Base-by-base conservation (phyloP, 2,797 vertebrate species). In the Lepus oiostolus region DNA sequence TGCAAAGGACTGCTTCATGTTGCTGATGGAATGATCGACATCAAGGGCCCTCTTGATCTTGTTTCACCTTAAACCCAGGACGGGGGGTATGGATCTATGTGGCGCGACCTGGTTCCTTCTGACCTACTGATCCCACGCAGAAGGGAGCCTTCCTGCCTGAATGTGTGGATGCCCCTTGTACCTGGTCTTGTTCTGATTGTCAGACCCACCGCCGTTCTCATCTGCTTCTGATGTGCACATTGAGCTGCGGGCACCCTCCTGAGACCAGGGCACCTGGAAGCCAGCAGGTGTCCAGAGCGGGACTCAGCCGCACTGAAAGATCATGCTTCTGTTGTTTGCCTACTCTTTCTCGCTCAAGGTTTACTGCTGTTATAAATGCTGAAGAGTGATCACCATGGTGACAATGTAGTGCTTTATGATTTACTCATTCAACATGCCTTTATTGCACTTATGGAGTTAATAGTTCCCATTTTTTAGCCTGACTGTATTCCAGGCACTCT, bases 341-440 rank as follows among this genome's bases (percentile, higher is more conserved):
- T 83, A 3, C n/a, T 93, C 68, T 75, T 85, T 42, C 52, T 95
- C 26, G 74, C 9, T 24, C 70, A 14, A 30, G 24, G 22, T 28
- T 19, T 74, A 77, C 74, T 67, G 90, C 77, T 85, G 17, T 70
- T 28, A 0, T n/a, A 77, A 94, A 88, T 81, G 81, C 62, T 16
- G 7, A 82, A n/a, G 13, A 35, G 42, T 52, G 9, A 38, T 75
- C 26, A 32, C 71, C 58, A 9, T 32, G 35, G 72, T 63, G 42
- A 47, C 3, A 2, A 22, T 32, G 65, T 62, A 75, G 35, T 71
- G 30, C 63, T 88, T 90, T 82, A 47, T 1, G 14, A 17, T 60
- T 85, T 50, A n/a, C 28, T 87, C 28, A n/a, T 54, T 91, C 70
- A 71, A 28, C 58, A 17, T n/a, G 17, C 16, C 50, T 93, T 93